These are phyloP conservation scores for Scolopax bukidnonensis DNA, from an alignment of 2,797 vertebrate genomes.

Conservation along the genomic window DNA sequence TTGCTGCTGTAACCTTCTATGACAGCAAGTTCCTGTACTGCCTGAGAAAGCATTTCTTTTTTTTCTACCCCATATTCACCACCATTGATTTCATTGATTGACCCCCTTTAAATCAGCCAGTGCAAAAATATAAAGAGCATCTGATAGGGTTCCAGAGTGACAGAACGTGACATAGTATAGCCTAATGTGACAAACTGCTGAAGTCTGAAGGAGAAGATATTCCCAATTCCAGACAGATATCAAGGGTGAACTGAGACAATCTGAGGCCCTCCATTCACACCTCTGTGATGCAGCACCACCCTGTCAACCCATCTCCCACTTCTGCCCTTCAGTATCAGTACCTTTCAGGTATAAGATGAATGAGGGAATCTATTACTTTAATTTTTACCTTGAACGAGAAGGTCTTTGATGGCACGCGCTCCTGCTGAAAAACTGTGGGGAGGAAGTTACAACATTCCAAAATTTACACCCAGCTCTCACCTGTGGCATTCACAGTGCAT, in stretches of 20 bases:
- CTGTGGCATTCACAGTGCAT: background rate
- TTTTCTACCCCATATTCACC: background rate
- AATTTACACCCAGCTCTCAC: background rate
- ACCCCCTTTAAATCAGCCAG: conserved; percentile 16
- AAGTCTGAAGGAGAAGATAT: background rate
- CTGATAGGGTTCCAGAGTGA: conserved; percentile 2
- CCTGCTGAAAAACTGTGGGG: background rate
- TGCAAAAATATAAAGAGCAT: background rate
- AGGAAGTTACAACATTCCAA: background rate
- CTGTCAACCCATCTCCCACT: background rate
- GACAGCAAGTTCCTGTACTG: conserved; percentile 22
- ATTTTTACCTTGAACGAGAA: background rate
- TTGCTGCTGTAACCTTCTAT: background rate
- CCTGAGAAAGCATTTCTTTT: background rate
- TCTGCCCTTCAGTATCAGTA: background rate
- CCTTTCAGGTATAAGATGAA: background rate
- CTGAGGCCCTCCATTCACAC: background rate
- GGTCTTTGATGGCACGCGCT: background rate
- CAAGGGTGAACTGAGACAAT: background rate
- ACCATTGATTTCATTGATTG: conserved; percentile 49
- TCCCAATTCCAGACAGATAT: background rate
- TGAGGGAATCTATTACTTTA: background rate
- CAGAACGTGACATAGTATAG: background rate
- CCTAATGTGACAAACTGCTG: background rate
- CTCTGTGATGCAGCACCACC: background rate